Conservation (phyloP, 2,113 vertebrate species). For the Bettongia penicillata region DNA sequence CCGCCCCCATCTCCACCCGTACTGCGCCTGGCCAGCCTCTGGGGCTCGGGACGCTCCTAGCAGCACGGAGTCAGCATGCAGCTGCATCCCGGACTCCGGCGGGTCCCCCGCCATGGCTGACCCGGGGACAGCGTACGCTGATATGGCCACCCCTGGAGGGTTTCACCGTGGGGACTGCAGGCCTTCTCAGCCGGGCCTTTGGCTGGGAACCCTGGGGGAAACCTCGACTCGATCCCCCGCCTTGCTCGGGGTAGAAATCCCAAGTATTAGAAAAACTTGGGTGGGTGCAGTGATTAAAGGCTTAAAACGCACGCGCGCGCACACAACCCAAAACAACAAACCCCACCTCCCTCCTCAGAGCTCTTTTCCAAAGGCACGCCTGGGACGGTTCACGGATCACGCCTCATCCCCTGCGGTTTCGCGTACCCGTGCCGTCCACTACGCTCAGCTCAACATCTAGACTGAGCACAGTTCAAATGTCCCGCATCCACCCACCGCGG, state of each 20-base stretch:
- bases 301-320: not conserved
- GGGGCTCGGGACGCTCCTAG: not conserved
- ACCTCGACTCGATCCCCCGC: too few relatives aligned
- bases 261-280: not conserved
- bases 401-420: not conserved
- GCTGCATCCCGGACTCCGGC: not conserved
- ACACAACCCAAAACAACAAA: too few relatives aligned
- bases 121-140: not conserved
- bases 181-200: not conserved
- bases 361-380: not conserved
- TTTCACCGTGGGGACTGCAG: not conserved
- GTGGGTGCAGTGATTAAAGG: not conserved
- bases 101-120: not conserved
- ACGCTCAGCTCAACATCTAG: not conserved
- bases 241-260: not conserved
- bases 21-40: not conserved
- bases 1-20: not conserved
- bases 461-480: not conserved
- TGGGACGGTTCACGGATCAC: not conserved
- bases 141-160: not conserved
- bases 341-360: too few relatives aligned
- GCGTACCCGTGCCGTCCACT: not conserved
- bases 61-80: not conserved
- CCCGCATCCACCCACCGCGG: not conserved
- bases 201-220: not conserved